Conservation (phyloP, 35 echinoderm and acorn worm species). For the Antedon bifida region DNA sequence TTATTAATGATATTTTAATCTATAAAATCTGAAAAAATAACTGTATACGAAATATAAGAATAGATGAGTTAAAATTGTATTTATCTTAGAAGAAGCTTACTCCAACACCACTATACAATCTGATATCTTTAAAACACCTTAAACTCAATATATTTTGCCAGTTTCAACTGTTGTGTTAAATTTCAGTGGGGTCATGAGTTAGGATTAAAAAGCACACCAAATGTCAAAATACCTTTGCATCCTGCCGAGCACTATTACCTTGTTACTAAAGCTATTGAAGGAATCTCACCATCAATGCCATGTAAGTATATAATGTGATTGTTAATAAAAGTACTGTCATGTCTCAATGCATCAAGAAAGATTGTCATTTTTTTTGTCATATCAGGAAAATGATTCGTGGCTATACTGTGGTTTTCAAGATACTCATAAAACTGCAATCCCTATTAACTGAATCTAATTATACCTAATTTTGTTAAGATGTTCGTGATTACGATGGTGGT, state of each 20-base stretch:
- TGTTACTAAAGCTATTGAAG: constrained; percentile 46
- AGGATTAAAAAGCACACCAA: constrained; percentile 41
- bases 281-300: constrained; percentile 31
- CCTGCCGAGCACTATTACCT: constrained; percentile 59
- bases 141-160: not conserved
- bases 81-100: no score
- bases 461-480: constrained; percentile 28
- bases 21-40: no score
- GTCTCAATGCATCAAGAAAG: no score
- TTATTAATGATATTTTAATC: no score
- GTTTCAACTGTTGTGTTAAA: not conserved
- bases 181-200: constrained; percentile 72
- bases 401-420: no score
- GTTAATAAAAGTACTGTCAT: not conserved
- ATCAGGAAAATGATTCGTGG: no score
- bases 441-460: no score
- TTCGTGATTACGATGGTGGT: constrained; percentile 42
- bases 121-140: not conserved
- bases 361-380: no score
- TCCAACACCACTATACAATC: not conserved
- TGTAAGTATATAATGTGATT: constrained; percentile 31
- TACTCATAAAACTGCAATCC: no score
- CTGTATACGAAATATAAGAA: no score
- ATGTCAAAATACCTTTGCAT: constrained; percentile 55
- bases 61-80: no score